Evolutionary conservation across 2,888 invertebrate genomes (phyloP).

Genomic region (Nomada flava): DNA sequence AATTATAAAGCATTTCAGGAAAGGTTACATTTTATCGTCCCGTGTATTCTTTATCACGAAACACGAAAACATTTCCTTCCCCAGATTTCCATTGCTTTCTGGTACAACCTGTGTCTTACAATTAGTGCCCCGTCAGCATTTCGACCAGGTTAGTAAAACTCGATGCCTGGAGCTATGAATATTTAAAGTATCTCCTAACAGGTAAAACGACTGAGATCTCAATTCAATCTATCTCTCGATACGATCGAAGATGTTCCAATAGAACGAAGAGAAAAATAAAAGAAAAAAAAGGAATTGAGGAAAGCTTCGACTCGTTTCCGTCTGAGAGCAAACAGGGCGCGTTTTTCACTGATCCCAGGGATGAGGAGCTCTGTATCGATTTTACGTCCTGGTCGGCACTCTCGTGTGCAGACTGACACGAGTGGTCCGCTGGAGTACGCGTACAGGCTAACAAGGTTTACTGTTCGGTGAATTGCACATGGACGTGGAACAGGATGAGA

Average conservation of each 20-base stretch:
- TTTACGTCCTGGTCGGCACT: constrained; percentile 44
- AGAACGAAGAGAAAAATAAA: no score
- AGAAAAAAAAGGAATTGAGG: neutral
- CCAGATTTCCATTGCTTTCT: no score
- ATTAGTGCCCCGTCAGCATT: no score
- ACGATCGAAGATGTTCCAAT: neutral
- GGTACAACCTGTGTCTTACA: no score
- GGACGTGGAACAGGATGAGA: neutral
- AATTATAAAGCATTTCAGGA: no score
- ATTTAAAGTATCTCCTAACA: no score
- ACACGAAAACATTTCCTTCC: no score
- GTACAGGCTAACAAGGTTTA: constrained; percentile 28
- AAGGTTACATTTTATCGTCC: no score
- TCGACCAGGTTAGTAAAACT: no score
- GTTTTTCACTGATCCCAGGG: constrained; percentile 13
- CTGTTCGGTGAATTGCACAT: constrained; percentile 20
- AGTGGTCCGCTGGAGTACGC: constrained; percentile 39
- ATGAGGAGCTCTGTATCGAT: constrained; percentile 45
- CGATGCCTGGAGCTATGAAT: no score
- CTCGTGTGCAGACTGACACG: constrained; percentile 39
- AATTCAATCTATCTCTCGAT: neutral
- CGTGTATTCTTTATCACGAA: no score
- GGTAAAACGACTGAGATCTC: no score
- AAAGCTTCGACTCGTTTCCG: neutral
- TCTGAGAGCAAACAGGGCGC: neutral